Evolutionary conservation across 1,140 invertebrate genomes (phyloP), one percentile per base, ranked within the genome.

Genomic region (Phthorimaea operculella): DNA sequence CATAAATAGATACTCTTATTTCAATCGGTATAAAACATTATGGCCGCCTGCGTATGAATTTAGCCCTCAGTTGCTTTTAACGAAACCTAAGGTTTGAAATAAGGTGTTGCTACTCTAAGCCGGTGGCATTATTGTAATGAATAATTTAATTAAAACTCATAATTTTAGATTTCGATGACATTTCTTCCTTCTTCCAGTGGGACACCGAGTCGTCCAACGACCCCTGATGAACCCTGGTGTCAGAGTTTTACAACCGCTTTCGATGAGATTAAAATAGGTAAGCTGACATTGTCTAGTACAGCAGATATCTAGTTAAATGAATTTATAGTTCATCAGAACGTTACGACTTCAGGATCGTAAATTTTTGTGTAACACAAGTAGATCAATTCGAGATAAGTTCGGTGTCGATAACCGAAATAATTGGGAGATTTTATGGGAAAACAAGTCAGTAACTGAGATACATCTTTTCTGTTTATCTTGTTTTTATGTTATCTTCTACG

Each of bases 261-360:
- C n/a, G n/a, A n/a, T n/a, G 49, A 70, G 58, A 58, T 51, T 57
- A 66, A 58, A 79, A 47, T 77, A 81, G 79, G 76, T 79, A 72
- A 79, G 68, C 48, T 56, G 70, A 59, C 65, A 63, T 66, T 58
- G 63, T 4, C 44, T 11, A 14, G 4, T n/a, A 17, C 4, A 1
- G n/a, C 3, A 59, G 66, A 63, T 71, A n/a, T n/a, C n/a, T n/a
- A 73, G 72, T 79, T 79, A 80, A 75, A 66, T 57, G 55, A 79
- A 82, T 82, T 82, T 82, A 82, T 79, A 66, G 68, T 77, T 72
- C 70, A 79, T 79, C 75, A 79, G 65, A 42, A 56, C 68, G 57
- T 64, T 64, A 63, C 62, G 74, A 64, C 65, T 63, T 72, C 68
- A 72, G 72, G 71, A 66, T 79, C 74, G 70, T 80, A 80, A 78